Conservation (phyloP, 2,888 invertebrate species). For the Notodonta dromedarius region DNA sequence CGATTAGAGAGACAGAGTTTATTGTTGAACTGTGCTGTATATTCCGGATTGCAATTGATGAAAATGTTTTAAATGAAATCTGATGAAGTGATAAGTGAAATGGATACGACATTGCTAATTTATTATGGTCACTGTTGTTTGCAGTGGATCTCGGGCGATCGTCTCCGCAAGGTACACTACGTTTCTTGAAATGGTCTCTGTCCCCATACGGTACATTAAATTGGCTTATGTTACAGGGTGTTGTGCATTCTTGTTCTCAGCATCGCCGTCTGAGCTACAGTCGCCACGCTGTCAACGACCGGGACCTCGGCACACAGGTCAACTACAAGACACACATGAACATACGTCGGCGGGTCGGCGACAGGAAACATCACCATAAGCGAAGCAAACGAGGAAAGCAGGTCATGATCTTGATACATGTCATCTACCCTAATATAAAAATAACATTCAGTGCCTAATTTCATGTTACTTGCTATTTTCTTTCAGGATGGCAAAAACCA, state of each 20-base stretch:
- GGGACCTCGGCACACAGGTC: slow-evolving; percentile 93
- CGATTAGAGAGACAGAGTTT: too few relatives aligned
- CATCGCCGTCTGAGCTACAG: slow-evolving; percentile 96
- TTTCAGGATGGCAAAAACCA: slow-evolving; percentile 94
- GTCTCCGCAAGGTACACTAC: too few relatives aligned
- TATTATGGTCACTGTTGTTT: too few relatives aligned
- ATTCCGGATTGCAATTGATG: too few relatives aligned
- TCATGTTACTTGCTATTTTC: slow-evolving; percentile 10
- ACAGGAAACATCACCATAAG: slow-evolving; percentile 92
- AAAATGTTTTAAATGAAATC: too few relatives aligned
- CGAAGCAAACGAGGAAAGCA: slow-evolving; percentile 93
- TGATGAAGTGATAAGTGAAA: too few relatives aligned
- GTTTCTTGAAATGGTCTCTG: too few relatives aligned
- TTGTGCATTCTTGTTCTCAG: slow-evolving; percentile 75
- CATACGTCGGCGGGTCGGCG: slow-evolving; percentile 93
- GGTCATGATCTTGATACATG: slow-evolving; percentile 76
- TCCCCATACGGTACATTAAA: neutral
- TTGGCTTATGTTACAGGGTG: neutral
- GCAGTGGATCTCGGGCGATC: too few relatives aligned
- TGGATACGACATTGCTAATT: too few relatives aligned
- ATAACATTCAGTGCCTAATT: too few relatives aligned
- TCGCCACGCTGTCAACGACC: slow-evolving; percentile 94
- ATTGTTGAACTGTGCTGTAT: too few relatives aligned
- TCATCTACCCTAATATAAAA: too few relatives aligned
- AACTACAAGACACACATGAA: slow-evolving; percentile 97